Percentiles rank a stretch among this genome's conserved stretches.
Conservation (phyloP, 2,113 vertebrate genomes). For the Micronisus gabar region DNA sequence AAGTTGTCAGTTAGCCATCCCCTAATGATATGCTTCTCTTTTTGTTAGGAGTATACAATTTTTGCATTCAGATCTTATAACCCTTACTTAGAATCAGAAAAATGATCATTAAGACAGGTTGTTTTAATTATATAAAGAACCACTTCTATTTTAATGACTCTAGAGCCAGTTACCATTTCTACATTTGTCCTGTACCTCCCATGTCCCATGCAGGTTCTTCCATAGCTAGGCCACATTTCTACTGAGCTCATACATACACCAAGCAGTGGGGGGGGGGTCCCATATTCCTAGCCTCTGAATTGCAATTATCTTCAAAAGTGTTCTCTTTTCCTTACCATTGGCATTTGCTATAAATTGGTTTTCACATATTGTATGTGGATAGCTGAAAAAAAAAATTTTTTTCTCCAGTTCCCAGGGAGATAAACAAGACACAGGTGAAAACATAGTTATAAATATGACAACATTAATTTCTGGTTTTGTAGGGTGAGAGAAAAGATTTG, state of each 20-base stretch:
- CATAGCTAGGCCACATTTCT: background rate
- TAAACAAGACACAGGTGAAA: background rate
- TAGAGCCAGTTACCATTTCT: background rate
- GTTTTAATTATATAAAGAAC: background rate
- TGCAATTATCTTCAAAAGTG: background rate
- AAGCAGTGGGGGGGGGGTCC: background rate
- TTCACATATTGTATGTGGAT: rapidly evolving
- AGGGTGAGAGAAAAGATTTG: background rate
- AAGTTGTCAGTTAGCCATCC: background rate
- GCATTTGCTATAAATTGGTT: background rate
- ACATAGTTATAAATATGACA: background rate
- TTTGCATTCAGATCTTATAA: background rate
- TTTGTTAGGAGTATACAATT: background rate
- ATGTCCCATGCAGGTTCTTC: background rate
- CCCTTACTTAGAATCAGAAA: background rate
- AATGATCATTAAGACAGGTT: background rate
- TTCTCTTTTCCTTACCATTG: background rate
- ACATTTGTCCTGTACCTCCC: background rate
- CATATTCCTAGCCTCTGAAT: background rate
- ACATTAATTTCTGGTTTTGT: background rate
- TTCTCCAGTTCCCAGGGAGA: background rate
- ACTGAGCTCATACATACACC: background rate
- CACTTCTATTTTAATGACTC: background rate
- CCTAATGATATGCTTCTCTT: background rate
- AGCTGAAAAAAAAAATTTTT: background rate